Base-by-base conservation (phyloP, 1,140 invertebrate genomes). In the Chelonus insularis region DNA sequence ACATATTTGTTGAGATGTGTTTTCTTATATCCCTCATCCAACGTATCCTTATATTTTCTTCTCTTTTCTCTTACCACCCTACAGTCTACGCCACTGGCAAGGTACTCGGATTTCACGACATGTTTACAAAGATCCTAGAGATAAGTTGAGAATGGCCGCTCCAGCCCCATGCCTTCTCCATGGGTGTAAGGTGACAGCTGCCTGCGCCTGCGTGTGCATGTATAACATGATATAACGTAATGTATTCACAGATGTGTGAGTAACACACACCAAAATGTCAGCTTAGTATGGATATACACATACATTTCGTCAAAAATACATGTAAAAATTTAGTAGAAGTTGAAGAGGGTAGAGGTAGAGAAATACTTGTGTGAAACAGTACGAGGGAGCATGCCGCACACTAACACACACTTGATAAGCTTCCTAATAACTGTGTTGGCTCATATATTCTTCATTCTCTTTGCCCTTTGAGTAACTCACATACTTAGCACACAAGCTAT, bases 121-220 rank as follows among this genome's bases (percentile, higher is more conserved):
- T 81, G 79, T 81, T 81, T 81, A 81, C 79, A 80, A 81, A 79
- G 79, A 81, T 80, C 79, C 77, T 77, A 77, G 77, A 81, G 79
- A 81, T 81, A 81, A 80, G 79, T 81, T 81, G 77, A 79, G 79
- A 81, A 80, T 80, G 78, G 78, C 76, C 74, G 76, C 70, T 70
- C 70, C 71, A 72, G 70, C 68, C 72, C 69, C 72, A 70, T 75
- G 73, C 71, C 71, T 74, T 69, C 72, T 74, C 63, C 72, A 75
- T 75, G 69, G 79, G 79, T 80, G 75, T 81, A 81, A 81, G 79
- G 77, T 81, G 79, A 81, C 79, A 81, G 79, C 79, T 81, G 78
- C 76, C 74, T 72, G 73, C 71, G 76, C 71, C 68, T 77, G 77
- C 69, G 64, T 62, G 20, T 43, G 54, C 54, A 48, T 51, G 36